Conservation (phyloP, 2,797 vertebrate genomes). For the Myripristis jacobus region DNA sequence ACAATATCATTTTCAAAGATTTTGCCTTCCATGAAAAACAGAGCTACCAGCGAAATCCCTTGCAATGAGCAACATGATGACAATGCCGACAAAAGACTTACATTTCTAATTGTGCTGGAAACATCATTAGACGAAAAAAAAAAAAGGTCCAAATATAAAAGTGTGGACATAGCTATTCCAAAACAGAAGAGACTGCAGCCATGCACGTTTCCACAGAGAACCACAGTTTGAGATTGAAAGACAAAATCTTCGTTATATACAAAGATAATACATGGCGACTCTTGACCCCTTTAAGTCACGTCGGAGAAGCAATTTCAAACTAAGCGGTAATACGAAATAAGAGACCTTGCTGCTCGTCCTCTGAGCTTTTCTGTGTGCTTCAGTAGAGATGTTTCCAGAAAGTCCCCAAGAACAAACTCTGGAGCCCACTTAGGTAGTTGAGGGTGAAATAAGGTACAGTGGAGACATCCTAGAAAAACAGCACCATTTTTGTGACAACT, state of each 20-base stretch:
- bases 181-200: constrained; percentile 50
- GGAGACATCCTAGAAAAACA: constrained; percentile 46
- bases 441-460: constrained; percentile 16
- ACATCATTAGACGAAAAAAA: constrained; percentile 29
- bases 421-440: constrained; percentile 38
- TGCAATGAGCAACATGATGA: constrained; percentile 34
- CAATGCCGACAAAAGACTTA: constrained; percentile 21
- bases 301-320: constrained; percentile 22
- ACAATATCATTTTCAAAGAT: constrained; percentile 44
- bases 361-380: constrained; percentile 68
- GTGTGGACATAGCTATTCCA: constrained; percentile 31
- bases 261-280: constrained; percentile 39
- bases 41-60: constrained; percentile 23
- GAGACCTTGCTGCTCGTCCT: constrained; percentile 38
- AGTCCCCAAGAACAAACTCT: constrained; percentile 20
- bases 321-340: constrained; percentile 17
- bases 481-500: constrained; percentile 52
- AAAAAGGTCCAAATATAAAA: constrained; percentile 47
- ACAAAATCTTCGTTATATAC: constrained; percentile 52
- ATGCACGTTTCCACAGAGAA: constrained; percentile 70
- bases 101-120: constrained; percentile 45
- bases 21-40: constrained; percentile 47
- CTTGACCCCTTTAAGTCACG: neutral
- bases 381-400: constrained; percentile 27
- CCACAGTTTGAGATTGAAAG: constrained; percentile 41